These are phyloP conservation scores for Diarsia rubi DNA, from an alignment of 2,888 invertebrate genomes.

Conservation along the genomic window DNA sequence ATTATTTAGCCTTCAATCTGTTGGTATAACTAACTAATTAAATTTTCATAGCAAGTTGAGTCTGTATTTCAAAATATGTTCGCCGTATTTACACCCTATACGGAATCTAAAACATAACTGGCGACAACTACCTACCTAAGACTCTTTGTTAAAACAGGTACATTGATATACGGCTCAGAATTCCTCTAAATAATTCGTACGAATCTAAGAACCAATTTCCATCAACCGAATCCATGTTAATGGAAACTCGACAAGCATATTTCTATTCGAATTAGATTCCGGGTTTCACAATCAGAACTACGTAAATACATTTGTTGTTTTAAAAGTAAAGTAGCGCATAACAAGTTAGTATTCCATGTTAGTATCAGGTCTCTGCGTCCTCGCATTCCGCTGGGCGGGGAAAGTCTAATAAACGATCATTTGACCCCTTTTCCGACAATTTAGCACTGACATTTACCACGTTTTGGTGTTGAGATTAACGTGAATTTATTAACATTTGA, in stretches of 20 bases:
- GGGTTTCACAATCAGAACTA: conserved; percentile 51
- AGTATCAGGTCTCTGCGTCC: conserved; percentile 62
- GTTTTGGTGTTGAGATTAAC: conserved; percentile 40
- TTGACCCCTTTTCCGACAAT: conserved; percentile 62
- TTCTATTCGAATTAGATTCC: conserved; percentile 28
- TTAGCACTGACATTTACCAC: conserved; percentile 57
- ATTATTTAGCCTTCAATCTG: not conserved
- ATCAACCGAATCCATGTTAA: conserved; percentile 12
- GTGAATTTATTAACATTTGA: conserved; percentile 52
- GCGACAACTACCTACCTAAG: not conserved
- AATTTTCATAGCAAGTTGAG: not conserved
- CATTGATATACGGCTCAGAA: not conserved
- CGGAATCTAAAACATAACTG: not conserved
- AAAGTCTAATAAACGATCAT: conserved; percentile 68
- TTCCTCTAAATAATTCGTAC: conserved; percentile 1
- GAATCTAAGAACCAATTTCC: not conserved
- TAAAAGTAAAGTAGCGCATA: conserved; percentile 60
- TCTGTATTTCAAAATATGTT: not conserved
- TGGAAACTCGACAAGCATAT: conserved; percentile 15
- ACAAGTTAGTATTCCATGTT: conserved; percentile 72
- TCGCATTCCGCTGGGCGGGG: conserved; percentile 66
- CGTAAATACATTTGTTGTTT: conserved; percentile 56
- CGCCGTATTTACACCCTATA: not conserved
- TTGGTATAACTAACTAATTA: not conserved
- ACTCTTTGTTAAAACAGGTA: not conserved